Evolutionary conservation across 1,140 invertebrate genomes (phyloP), one percentile per base, ranked within the genome.

Genomic region (Lucilia sericata): DNA sequence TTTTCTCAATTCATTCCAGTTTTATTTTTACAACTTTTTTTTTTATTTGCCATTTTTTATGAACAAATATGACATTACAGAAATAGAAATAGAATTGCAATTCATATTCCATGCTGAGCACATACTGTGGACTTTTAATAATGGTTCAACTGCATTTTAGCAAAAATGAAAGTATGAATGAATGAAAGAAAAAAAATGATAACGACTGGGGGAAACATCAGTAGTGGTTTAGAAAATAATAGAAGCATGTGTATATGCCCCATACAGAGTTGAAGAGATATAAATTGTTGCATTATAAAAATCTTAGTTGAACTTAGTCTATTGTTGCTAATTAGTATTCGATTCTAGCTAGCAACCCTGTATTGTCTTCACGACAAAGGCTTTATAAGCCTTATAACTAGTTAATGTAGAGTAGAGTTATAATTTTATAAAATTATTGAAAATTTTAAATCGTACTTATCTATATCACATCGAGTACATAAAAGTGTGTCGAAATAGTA

Each of bases 51-150:
- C 7, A 70, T 70, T 70, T n/a, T 70, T 19, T 70, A 21, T 70
- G 19, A 70, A 21, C 2, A 25, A 70, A 70, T 70, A 70, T 70
- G 65, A 70, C 19, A 70, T 21, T 10, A 21, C n/a, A 19, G 19
- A 9, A 19, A 12, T 21, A 21, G 19, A 70, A 21, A 70, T 70
- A 70, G 19, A 70, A 70, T 10, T 21, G 65, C 65, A 70, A 70
- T 70, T 70, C 65, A 70, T 70, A 70, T 70, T 70, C 65, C 10
- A 70, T 70, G 65, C 65, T 21, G 19, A 70, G 65, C 65, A 70
- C 19, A 70, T 70, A 70, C 65, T 21, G 65, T 70, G 65, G 65
- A 70, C 65, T 70, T 70, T 70, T 70, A 70, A 70, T 70, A 70
- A 70, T 25, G 12, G 65, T 21, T 70, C 65, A 70, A 70, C 65